Evolutionary conservation across 2,113 vertebrate species (phyloP), one percentile per base, ranked within the genome.

Genomic region (Gallinago jamesoni): DNA sequence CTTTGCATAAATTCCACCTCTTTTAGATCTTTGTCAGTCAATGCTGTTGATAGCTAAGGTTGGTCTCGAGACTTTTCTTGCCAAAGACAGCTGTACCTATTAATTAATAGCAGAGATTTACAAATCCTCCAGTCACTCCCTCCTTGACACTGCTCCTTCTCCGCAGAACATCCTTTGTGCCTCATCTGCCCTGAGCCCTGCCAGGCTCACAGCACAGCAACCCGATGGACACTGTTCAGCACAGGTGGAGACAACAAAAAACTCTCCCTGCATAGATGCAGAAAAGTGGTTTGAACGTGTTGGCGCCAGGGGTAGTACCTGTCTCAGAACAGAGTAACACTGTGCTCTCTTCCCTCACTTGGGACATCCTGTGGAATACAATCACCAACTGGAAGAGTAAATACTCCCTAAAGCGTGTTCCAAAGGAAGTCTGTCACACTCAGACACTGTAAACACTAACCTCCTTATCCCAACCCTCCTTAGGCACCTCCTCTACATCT

Each of bases 401-500:
- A 84, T 87, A 69, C 47, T 92, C 82, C 67, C 69, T 75, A 33
- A 82, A 93, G 30, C 55, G 41, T 45, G 11, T 94, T 86, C 86
- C 89, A 82, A 25, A 84, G 77, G 41, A 89, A 73, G 37, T 76
- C 70, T 76, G 80, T 91, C 69, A 57, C 77, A 43, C 86, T 96
- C n/a, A 8, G 79, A 41, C 73, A n/a, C 70, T 94, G 63, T 93
- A 91, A 96, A 94, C 77, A 74, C 28, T 50, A 47, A 70, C 57
- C 52, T 94, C 53, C 74, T 94, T 89, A 93, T 92, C 94, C 92
- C 66, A 84, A 0, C 62, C 33, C 33, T 96, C 59, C 50, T 67
- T 35, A 1, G 21, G 19, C 52, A 43, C 43, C 57, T 75, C 56
- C 52, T 89, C 74, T 55, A n/a, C 67, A 84, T 91, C 87, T 79